phyloP scores from a whole-genome alignment of 2,888 invertebrate species.

The Hydroisotoma schaefferi region DNA sequence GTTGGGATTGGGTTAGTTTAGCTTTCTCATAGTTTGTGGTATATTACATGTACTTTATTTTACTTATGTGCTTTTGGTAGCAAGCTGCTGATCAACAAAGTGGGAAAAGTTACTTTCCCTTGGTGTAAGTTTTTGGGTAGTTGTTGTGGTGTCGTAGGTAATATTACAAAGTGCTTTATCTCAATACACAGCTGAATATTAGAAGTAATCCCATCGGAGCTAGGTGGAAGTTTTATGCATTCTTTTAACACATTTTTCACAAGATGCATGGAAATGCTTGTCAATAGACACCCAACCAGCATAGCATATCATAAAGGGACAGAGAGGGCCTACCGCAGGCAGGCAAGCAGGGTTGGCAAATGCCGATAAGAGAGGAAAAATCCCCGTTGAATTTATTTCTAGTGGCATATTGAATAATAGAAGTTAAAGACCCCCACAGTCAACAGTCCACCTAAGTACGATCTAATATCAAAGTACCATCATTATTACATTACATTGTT shows the following conservation, averaged over 20 bases:
- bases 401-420: conserved; percentile 21
- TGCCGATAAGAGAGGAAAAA: conserved; percentile 33
- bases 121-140: conserved; percentile 7
- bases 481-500: conserved; percentile 40
- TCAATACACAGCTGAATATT: conserved; percentile 28
- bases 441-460: conserved; percentile 26
- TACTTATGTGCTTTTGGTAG: not conserved
- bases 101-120: conserved; percentile 12
- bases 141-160: conserved; percentile 12
- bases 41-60: no score
- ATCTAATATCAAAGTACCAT: conserved; percentile 27
- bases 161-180: conserved; percentile 33
- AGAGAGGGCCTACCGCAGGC: conserved; percentile 33
- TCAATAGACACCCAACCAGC: conserved; percentile 30
- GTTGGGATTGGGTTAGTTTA: not conserved
- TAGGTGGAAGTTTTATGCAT: conserved; percentile 37
- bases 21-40: not conserved
- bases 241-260: conserved; percentile 44
- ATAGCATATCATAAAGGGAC: conserved; percentile 41
- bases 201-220: conserved; percentile 23
- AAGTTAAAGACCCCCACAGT: conserved; percentile 26
- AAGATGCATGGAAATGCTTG: conserved; percentile 30
- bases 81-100: conserved; percentile 2
- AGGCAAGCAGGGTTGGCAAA: conserved; percentile 25
- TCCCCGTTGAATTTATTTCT: conserved; percentile 26